These are phyloP conservation scores for Drosophila paulistorum DNA, from an alignment of 1,140 invertebrate genomes.

Conservation along the genomic window DNA sequence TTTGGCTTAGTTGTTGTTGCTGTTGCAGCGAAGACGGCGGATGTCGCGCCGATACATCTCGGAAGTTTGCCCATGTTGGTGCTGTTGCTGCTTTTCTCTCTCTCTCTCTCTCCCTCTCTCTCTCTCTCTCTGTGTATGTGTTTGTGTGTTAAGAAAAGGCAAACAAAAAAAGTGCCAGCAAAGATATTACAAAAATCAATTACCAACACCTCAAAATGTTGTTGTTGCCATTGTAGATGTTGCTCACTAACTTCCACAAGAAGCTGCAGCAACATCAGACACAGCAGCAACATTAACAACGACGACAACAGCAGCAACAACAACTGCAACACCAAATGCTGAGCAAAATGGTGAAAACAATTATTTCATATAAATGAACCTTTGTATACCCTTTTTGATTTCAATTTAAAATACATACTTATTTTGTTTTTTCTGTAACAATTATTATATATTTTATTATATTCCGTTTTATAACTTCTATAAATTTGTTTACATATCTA, in stretches of 20 bases:
- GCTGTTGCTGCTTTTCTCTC: constrained; percentile 17
- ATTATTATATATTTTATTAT: too few relatives aligned
- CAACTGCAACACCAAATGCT: constrained; percentile 21
- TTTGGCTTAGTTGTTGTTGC: constrained; percentile 18
- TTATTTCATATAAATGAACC: neutral
- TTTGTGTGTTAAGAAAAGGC: constrained; percentile 55
- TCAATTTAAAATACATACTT: too few relatives aligned
- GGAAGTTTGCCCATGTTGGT: constrained; percentile 67
- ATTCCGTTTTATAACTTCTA: too few relatives aligned
- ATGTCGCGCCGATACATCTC: constrained; percentile 79
- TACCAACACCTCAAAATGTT: constrained; percentile 79
- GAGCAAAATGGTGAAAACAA: neutral
- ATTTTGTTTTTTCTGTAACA: too few relatives aligned
- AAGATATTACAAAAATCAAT: constrained; percentile 82
- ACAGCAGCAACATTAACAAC: constrained; percentile 71
- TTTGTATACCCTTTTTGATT: constrained; percentile 29
- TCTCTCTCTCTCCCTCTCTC: too few relatives aligned
- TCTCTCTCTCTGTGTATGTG: neutral
- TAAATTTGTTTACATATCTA: too few relatives aligned
- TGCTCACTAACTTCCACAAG: constrained; percentile 42
- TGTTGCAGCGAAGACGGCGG: constrained; percentile 50
- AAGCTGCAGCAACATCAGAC: constrained; percentile 38
- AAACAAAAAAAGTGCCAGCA: constrained; percentile 73
- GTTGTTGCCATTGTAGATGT: constrained; percentile 56
- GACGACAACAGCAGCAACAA: constrained; percentile 45